These are phyloP conservation scores for Escarpia spicata DNA, from an alignment of 2,888 invertebrate genomes.

Conservation along the genomic window DNA sequence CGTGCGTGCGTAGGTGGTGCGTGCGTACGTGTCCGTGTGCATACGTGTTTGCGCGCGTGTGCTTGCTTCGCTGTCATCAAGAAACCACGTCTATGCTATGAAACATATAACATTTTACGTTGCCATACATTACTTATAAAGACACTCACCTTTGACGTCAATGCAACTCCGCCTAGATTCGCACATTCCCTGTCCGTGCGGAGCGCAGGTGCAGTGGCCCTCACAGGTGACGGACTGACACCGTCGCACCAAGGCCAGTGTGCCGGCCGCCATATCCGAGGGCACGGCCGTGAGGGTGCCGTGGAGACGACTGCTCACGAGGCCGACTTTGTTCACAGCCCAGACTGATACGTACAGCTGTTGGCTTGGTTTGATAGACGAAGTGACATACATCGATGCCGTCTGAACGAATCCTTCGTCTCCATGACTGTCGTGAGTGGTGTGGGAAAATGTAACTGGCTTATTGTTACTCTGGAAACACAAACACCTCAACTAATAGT, in stretches of 20 bases:
- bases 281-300: slow-evolving; percentile 39
- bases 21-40: no score
- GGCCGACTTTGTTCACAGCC: slow-evolving; percentile 41
- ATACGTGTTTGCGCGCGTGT: no score
- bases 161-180: background rate
- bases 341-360: no score
- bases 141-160: background rate
- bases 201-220: slow-evolving; percentile 48
- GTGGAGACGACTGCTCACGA: slow-evolving; percentile 44
- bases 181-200: slow-evolving; percentile 43
- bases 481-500: no score
- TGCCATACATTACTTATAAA: no score
- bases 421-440: background rate
- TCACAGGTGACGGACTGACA: slow-evolving; percentile 44
- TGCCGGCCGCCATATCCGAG: slow-evolving; percentile 31
- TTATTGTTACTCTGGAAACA: no score
- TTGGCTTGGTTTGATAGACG: no score
- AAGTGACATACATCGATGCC: no score
- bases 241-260: slow-evolving; percentile 41
- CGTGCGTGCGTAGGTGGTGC: no score
- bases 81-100: no score
- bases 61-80: no score
- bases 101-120: no score
- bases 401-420: slow-evolving; percentile 8
- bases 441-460: background rate